Evolutionary conservation across 2,113 vertebrate genomes (phyloP).

Genomic region (Microtus ochrogaster): DNA sequence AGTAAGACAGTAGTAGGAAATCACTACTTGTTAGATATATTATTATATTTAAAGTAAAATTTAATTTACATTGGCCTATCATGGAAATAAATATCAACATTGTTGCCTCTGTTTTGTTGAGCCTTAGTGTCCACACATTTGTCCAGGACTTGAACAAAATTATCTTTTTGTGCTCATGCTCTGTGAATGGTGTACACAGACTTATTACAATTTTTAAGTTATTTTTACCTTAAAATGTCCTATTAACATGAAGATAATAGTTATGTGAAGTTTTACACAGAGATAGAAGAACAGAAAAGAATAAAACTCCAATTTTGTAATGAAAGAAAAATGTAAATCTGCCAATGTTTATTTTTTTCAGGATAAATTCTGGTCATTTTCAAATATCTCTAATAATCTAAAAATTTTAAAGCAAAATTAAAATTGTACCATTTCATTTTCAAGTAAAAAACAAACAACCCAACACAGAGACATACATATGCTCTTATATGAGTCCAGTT

Average conservation of each 20-base stretch:
- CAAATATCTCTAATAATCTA: not conserved
- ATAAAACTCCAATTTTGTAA: not conserved
- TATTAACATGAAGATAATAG: not conserved
- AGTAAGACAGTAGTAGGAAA: not conserved
- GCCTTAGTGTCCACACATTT: not conserved
- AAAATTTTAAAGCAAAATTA: not conserved
- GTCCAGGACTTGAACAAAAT: not conserved
- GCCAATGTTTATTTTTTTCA: not conserved
- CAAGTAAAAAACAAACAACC: not conserved
- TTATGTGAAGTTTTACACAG: not conserved
- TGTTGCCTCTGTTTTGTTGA: not conserved
- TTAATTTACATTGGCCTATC: not conserved
- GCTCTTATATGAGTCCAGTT: not conserved
- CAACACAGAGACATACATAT: not conserved
- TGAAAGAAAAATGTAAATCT: not conserved
- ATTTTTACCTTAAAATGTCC: not conserved
- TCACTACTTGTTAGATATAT: not conserved
- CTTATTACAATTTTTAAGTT: conserved; percentile 9
- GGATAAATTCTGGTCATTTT: not conserved
- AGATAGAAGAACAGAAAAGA: not conserved
- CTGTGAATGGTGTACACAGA: not conserved
- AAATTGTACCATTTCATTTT: not conserved
- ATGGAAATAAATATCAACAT: not conserved
- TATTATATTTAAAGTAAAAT: not conserved
- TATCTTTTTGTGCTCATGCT: not conserved